These are phyloP conservation scores for Setipinna tenuifilis DNA, from an alignment of 2,797 vertebrate species.

Conservation along the genomic window DNA sequence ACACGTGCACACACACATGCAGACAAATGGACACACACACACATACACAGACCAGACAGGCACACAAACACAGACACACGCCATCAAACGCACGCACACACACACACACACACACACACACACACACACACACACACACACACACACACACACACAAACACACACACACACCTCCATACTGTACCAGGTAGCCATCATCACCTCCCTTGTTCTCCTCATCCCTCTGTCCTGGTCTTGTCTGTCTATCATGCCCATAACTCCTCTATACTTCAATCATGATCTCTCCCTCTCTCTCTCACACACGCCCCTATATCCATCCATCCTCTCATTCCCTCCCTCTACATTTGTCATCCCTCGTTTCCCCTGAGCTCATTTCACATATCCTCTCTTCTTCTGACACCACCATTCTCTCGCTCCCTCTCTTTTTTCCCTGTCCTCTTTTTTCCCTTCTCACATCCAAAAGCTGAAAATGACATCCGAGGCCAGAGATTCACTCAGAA, in stretches of 20 bases:
- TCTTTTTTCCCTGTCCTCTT: background rate
- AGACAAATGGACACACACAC: background rate
- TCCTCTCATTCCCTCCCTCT: background rate
- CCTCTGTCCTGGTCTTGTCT: background rate
- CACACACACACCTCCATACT: too few species aligned
- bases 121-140: too few species aligned
- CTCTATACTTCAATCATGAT: background rate
- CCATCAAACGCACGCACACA: too few species aligned
- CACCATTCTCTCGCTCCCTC: background rate
- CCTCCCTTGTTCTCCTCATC: too few species aligned
- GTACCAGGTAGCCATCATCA: too few species aligned
- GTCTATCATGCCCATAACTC: background rate
- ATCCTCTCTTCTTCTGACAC: background rate
- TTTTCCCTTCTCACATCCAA: background rate
- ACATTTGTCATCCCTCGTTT: background rate
- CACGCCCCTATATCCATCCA: too few species aligned
- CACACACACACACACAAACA: too few species aligned
- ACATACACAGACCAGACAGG: too few species aligned
- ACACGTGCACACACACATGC: background rate
- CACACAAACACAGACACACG: too few species aligned
- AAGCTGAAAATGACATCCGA: conserved; percentile 34
- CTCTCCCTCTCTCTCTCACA: background rate
- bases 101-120: too few species aligned
- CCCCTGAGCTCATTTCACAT: background rate
- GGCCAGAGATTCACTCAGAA: background rate